Evolutionary conservation across 2,113 vertebrate genomes (phyloP), one percentile per base, ranked within the genome.

Genomic region (Bos taurus): DNA sequence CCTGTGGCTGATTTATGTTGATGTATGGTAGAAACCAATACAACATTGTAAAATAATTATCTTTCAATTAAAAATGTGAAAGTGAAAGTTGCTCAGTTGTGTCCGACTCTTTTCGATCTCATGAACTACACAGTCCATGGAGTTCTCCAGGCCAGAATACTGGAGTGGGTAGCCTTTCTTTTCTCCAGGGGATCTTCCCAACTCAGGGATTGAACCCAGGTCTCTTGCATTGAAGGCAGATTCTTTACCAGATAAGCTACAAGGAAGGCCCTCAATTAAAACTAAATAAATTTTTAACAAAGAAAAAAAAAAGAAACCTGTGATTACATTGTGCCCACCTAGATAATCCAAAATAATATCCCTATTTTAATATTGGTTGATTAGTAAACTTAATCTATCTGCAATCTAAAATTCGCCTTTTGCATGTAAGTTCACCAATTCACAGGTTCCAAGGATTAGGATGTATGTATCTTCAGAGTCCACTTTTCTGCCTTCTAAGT

Each of bases 101-200:
- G n/a, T 12, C 67, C 0, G 0, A 71, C 19, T 40, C n/a, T 12
- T 40, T 71, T 21, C 1, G 0, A 23, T 11, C 10, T 19, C n/a
- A 23, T 23, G n/a, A 36, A 71, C n/a, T 71, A 12, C 12, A 71
- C 5, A 71, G 5, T 36, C 19, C 19, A 6, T 23, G 67, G 67
- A 71, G 40, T 40, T 71, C 19, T 71, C 19, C 5, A 71, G 67
- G n/a, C 19, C 10, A 40, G 67, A 71, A 71, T 71, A 71, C n/a
- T 40, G 5, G 19, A 71, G 19, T 36, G 19, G n/a, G 2, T 11
- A 71, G n/a, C n/a, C 17, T 71, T 71, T 71, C n/a, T 71, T 71
- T 71, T 71, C 67, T 71, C 10, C 17, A 36, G 67, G n/a, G n/a
- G 2, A 40, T 71, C 67, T 71, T 71, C 19, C 5, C 19, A 71